These are phyloP conservation scores for Cosmia pyralina DNA, from an alignment of 2,888 invertebrate species.

Conservation along the genomic window DNA sequence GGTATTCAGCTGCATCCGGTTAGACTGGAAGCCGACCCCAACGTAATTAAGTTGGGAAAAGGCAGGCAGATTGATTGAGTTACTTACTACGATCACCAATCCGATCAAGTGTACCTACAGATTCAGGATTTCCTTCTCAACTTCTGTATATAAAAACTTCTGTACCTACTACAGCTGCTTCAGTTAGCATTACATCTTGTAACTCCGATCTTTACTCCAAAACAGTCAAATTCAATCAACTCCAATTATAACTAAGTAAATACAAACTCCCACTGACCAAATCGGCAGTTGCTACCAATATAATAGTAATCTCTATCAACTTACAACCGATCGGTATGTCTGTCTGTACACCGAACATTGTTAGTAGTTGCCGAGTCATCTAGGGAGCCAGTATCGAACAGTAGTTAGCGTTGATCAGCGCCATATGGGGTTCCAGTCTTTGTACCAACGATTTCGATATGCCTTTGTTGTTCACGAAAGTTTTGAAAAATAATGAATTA, in stretches of 20 bases:
- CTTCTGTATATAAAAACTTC: neutral
- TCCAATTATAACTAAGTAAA: conserved; percentile 10
- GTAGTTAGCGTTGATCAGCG: conserved; percentile 79
- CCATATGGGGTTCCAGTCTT: conserved; percentile 75
- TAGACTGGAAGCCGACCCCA: no score
- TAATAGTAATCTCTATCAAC: conserved; percentile 51
- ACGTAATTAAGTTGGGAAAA: no score
- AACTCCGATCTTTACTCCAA: neutral
- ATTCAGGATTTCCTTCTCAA: neutral
- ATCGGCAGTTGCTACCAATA: conserved; percentile 51
- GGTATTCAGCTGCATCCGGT: no score
- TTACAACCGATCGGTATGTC: conserved; percentile 61
- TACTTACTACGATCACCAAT: neutral
- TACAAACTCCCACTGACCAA: conserved; percentile 19
- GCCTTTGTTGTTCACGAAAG: conserved; percentile 56
- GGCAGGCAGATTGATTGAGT: no score
- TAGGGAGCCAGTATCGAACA: conserved; percentile 77
- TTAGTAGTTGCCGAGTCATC: conserved; percentile 79
- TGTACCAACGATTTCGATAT: conserved; percentile 62
- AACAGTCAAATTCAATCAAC: conserved; percentile 25
- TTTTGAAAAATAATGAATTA: conserved; percentile 51
- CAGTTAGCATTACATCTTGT: neutral
- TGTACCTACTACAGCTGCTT: neutral
- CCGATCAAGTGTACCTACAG: neutral
- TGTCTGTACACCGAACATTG: conserved; percentile 61